phyloP scores from a whole-genome alignment of 2,888 invertebrate species.

The Sisyra nigra region DNA sequence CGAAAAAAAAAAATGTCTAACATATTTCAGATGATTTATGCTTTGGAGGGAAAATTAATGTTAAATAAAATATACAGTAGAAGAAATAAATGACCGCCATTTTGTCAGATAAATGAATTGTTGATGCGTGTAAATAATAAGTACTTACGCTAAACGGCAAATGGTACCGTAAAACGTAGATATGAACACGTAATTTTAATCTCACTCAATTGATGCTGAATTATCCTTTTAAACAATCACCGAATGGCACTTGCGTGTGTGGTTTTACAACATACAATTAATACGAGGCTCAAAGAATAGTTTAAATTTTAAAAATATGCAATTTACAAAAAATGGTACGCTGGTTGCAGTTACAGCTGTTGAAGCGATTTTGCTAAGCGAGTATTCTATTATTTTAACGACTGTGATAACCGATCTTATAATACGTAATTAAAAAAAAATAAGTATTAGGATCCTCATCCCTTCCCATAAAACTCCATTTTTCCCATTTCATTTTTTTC shows the following conservation, averaged over 20 bases:
- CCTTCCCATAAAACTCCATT: too few relatives aligned
- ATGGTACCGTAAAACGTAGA: not conserved
- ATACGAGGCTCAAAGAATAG: not conserved
- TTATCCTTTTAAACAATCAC: not conserved
- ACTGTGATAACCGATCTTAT: slow-evolving; percentile 28
- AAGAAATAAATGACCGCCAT: too few relatives aligned
- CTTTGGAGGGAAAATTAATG: too few relatives aligned
- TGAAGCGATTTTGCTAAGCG: slow-evolving; percentile 17
- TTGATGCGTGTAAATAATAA: too few relatives aligned
- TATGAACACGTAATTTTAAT: not conserved
- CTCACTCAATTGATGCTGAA: not conserved
- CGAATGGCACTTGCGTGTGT: not conserved
- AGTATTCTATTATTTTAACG: slow-evolving; percentile 26
- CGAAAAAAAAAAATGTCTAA: too few relatives aligned
- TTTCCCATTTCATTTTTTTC: too few relatives aligned
- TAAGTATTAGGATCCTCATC: not conserved
- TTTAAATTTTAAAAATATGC: not conserved
- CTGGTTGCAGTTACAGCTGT: slow-evolving; percentile 29
- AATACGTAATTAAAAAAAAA: slow-evolving; percentile 15
- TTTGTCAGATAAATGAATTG: too few relatives aligned
- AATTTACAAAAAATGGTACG: slow-evolving; percentile 11
- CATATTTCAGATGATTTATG: too few relatives aligned
- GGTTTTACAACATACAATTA: not conserved
- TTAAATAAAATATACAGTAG: too few relatives aligned
- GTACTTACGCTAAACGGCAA: too few relatives aligned